These are phyloP conservation scores for Camptogramma bilineatum DNA, from an alignment of 2,888 invertebrate species.

Conservation along the genomic window DNA sequence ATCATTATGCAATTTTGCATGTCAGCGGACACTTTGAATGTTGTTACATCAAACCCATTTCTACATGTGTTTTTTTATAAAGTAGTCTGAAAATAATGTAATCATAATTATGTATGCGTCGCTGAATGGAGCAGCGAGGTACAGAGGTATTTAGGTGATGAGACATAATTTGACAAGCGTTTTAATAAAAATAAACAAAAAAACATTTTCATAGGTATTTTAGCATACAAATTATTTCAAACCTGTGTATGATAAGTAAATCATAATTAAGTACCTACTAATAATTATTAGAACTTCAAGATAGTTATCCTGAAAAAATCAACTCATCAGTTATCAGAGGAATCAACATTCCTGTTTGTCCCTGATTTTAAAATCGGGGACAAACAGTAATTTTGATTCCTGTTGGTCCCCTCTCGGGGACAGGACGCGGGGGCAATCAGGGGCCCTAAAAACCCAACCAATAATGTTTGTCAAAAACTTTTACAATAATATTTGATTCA, in stretches of 20 bases:
- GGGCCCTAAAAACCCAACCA: too few relatives aligned
- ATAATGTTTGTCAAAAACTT: too few relatives aligned
- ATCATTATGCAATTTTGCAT: conserved; percentile 37
- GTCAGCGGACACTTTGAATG: conserved; percentile 11
- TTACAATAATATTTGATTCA: not conserved
- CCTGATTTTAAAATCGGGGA: too few relatives aligned
- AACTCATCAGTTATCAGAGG: not conserved
- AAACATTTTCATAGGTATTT: too few relatives aligned
- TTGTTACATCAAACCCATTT: conserved; percentile 13
- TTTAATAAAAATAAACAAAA: too few relatives aligned
- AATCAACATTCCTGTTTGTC: too few relatives aligned
- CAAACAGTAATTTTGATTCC: too few relatives aligned
- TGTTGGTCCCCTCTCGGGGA: too few relatives aligned
- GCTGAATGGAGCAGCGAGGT: not conserved
- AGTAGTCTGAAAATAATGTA: not conserved
- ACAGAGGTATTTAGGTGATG: not conserved
- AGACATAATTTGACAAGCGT: not conserved
- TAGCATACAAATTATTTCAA: not conserved
- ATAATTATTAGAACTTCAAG: too few relatives aligned
- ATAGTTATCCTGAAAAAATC: too few relatives aligned
- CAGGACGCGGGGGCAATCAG: too few relatives aligned
- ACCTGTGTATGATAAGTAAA: not conserved
- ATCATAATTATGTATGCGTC: not conserved
- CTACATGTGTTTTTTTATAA: not conserved
- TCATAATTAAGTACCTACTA: too few relatives aligned